phyloP scores from a whole-genome alignment of 2,113 vertebrate species.

The Atlantisia rogersi region DNA sequence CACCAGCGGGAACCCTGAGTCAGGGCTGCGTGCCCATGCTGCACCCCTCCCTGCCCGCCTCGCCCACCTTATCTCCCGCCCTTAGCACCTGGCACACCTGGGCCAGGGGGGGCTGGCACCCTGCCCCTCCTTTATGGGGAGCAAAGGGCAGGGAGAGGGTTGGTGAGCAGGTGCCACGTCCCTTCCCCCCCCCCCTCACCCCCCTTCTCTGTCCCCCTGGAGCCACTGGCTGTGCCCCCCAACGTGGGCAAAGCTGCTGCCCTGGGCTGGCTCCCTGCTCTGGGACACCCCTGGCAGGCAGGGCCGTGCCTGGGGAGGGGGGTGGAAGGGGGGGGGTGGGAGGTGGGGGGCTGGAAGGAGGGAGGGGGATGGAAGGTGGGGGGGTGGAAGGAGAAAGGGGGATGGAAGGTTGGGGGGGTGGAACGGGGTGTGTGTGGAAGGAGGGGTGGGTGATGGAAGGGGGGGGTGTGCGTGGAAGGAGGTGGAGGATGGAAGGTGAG shows the following conservation, averaged over 20 bases:
- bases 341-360: too few relatives aligned
- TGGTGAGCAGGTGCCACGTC: constrained; percentile 7
- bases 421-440: too few relatives aligned
- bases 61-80: constrained; percentile 69
- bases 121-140: constrained; percentile 58
- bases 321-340: too few relatives aligned
- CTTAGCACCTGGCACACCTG: constrained; percentile 65
- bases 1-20: constrained; percentile 59
- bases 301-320: too few relatives aligned
- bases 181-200: background rate
- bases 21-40: constrained; percentile 55
- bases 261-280: background rate
- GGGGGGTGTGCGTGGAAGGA: too few relatives aligned
- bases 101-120: constrained; percentile 55
- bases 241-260: background rate
- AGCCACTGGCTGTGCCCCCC: background rate
- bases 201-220: too few relatives aligned
- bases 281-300: background rate
- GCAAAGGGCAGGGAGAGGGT: constrained; percentile 55
- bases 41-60: constrained; percentile 60
- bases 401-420: too few relatives aligned
- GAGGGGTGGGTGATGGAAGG: too few relatives aligned
- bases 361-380: too few relatives aligned
- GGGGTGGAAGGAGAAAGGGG: too few relatives aligned
- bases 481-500: too few relatives aligned